These are phyloP conservation scores for Masticophis lateralis DNA, from an alignment of 2,797 vertebrate genomes.

Conservation along the genomic window DNA sequence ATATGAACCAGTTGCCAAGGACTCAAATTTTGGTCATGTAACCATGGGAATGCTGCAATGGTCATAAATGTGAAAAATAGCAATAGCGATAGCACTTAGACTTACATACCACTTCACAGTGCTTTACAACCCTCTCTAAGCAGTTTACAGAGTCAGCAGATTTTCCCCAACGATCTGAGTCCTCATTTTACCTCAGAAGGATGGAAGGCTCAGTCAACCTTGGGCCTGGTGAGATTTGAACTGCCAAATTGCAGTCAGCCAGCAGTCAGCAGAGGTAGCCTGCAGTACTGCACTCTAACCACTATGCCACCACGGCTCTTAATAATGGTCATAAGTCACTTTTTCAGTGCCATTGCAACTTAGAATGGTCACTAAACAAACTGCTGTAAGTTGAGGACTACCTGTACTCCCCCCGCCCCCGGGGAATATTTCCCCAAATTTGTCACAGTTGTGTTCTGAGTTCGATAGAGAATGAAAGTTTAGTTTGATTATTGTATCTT, in stretches of 20 bases:
- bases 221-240: too few species aligned
- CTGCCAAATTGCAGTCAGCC: too few species aligned
- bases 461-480: not conserved
- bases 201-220: too few species aligned
- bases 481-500: not conserved
- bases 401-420: not conserved
- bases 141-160: too few species aligned
- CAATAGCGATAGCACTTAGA: too few species aligned
- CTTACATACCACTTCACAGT: too few species aligned
- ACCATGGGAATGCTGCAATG: not conserved
- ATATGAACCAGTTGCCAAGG: not conserved
- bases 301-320: accelerated
- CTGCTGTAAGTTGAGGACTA: not conserved
- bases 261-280: too few species aligned
- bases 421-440: not conserved
- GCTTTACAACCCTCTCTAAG: too few species aligned
- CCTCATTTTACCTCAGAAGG: too few species aligned
- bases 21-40: not conserved
- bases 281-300: too few species aligned
- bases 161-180: too few species aligned
- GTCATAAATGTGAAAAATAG: not conserved
- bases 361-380: not conserved
- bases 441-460: not conserved
- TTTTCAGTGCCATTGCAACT: not conserved
- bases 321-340: not conserved